A percentile compares a stretch with the other conserved stretches of the same genome.
Conservation (phyloP, 2,888 invertebrate genomes). For the Branchipolynoe longqiensis region DNA sequence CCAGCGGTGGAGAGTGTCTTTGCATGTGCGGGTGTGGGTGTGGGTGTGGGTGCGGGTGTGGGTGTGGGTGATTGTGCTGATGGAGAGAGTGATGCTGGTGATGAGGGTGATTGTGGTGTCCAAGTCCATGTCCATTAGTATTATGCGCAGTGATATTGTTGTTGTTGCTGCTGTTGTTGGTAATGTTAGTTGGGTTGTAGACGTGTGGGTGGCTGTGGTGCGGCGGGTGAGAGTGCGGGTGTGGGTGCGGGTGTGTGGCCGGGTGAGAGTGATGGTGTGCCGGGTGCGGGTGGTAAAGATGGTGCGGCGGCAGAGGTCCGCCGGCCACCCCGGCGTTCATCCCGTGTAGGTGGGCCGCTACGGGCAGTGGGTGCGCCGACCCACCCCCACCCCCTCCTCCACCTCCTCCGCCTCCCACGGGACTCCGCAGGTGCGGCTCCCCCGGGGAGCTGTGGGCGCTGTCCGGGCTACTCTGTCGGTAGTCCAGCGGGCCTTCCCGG, state of each 20-base stretch:
- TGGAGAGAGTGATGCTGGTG: not conserved
- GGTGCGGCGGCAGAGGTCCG: not conserved
- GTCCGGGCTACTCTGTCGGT: conserved; percentile 6
- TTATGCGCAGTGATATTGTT: not conserved
- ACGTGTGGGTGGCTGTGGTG: not conserved
- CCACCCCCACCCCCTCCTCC: too few species aligned
- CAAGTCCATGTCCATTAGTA: not conserved
- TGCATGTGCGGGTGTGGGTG: too few species aligned
- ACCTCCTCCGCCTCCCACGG: too few species aligned
- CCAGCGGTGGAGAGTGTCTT: conserved; percentile 13
- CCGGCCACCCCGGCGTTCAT: not conserved
- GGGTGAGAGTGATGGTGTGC: not conserved
- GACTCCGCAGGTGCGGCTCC: conserved; percentile 26
- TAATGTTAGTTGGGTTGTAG: not conserved
- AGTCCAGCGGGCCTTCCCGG: conserved; percentile 44
- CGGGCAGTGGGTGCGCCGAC: not conserved
- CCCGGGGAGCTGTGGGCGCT: conserved; percentile 15
- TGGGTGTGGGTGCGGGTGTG: not conserved
- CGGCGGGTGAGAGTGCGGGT: not conserved
- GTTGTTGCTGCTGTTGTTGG: not conserved
- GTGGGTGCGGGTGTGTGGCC: not conserved
- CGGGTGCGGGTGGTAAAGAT: conserved; percentile 20
- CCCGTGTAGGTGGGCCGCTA: not conserved
- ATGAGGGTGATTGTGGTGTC: too few species aligned
- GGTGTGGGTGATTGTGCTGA: not conserved